phyloP scores from a whole-genome alignment of 2,888 invertebrate genomes.

The Aphidoletes aphidimyza region DNA sequence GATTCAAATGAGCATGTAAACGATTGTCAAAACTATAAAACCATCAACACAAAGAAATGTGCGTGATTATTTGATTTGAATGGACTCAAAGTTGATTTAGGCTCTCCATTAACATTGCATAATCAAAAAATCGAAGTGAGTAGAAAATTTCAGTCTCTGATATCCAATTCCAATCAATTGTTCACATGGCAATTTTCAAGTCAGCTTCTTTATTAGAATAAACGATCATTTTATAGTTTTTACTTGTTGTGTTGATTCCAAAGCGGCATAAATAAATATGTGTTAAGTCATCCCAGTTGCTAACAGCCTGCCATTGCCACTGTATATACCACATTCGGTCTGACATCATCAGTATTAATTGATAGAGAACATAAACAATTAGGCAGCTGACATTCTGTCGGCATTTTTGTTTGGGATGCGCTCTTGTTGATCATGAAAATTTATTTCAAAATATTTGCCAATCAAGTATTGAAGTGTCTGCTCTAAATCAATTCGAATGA shows the following conservation, averaged over 20 bases:
- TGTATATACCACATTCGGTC: neutral
- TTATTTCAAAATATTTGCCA: conserved; percentile 10
- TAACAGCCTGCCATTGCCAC: no score
- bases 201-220: neutral
- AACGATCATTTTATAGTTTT: conserved; percentile 17
- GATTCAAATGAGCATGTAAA: neutral
- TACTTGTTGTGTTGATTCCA: neutral
- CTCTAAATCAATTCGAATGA: neutral
- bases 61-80: neutral
- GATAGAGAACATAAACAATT: neutral
- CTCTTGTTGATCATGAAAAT: neutral
- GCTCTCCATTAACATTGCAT: neutral
- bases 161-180: no score
- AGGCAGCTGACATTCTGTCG: neutral
- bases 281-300: neutral
- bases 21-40: conserved; percentile 7
- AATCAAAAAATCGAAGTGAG: neutral
- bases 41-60: neutral
- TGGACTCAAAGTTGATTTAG: neutral
- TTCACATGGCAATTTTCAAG: neutral
- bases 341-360: conserved; percentile 29
- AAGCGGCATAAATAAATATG: neutral
- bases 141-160: neutral
- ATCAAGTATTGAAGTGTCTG: neutral
- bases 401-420: neutral